phyloP scores from a whole-genome alignment of 2,113 vertebrate genomes.

The Microtus pennsylvanicus region DNA sequence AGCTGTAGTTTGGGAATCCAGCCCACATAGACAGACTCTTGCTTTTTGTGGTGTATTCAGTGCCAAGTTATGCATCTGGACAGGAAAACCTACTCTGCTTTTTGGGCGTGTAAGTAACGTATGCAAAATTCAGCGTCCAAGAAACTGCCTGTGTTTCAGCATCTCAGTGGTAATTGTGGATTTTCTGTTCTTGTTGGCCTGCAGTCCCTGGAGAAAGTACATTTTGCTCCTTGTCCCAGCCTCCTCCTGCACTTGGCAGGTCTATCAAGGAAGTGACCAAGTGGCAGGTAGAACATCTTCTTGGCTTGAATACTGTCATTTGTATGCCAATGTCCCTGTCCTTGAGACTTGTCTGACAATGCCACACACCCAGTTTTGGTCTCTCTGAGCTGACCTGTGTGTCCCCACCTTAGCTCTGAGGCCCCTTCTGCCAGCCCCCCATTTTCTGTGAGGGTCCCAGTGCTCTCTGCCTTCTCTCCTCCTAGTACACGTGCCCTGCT shows the following conservation, averaged over 20 bases:
- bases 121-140: constrained; percentile 28
- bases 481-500: not conserved
- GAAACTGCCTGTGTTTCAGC: constrained; percentile 14
- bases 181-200: not conserved
- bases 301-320: not conserved
- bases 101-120: not conserved
- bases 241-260: not conserved
- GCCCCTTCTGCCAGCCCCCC: not conserved
- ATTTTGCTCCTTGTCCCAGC: not conserved
- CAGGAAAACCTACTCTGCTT: constrained; percentile 55
- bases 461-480: not conserved
- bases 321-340: not conserved
- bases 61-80: constrained; percentile 38
- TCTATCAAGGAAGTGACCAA: not conserved
- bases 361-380: not conserved
- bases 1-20: constrained; percentile 71
- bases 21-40: constrained; percentile 55
- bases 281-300: not conserved
- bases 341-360: constrained; percentile 6
- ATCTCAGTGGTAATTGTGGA: not conserved
- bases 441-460: not conserved
- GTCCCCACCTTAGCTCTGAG: not conserved
- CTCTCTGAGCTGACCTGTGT: not conserved
- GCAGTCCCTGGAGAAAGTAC: not conserved
- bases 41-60: constrained; percentile 48